phyloP scores from a whole-genome alignment of 2,797 vertebrate species.

The Scolopax bukidnonensis region DNA sequence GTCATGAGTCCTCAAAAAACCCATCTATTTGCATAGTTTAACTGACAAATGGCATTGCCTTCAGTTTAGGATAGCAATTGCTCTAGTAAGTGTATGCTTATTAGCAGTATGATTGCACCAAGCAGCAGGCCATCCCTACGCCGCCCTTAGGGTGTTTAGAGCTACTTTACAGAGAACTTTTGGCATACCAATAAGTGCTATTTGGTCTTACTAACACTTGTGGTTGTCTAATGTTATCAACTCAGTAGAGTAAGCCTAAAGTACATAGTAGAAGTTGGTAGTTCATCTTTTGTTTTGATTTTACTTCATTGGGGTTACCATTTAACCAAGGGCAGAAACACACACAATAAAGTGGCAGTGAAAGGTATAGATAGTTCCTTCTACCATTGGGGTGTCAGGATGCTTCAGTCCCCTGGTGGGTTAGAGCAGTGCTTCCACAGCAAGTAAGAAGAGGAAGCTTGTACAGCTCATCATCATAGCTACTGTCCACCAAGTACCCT shows the following conservation, averaged over 20 bases:
- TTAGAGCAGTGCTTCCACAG: background rate
- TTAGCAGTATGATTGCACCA: background rate
- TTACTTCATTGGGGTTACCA: background rate
- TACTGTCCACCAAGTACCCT: background rate
- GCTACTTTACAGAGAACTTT: background rate
- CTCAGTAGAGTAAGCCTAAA: background rate
- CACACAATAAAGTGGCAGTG: background rate
- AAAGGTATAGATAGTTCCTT: background rate
- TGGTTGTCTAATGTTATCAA: background rate
- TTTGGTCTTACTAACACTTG: background rate
- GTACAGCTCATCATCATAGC: background rate
- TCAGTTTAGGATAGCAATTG: background rate
- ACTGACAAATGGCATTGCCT: background rate
- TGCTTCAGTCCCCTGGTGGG: background rate
- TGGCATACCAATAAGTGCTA: fast-evolving
- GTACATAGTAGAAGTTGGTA: background rate
- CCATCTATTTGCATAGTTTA: background rate
- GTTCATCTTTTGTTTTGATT: background rate
- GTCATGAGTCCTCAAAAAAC: background rate
- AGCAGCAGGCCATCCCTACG: background rate
- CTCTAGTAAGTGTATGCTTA: fast-evolving
- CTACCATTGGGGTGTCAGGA: background rate
- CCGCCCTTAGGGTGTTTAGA: background rate
- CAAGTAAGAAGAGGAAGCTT: background rate
- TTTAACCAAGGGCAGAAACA: background rate